Base-by-base conservation (phyloP, 2,797 vertebrate species). In the Enteromius thamalakanensis region DNA sequence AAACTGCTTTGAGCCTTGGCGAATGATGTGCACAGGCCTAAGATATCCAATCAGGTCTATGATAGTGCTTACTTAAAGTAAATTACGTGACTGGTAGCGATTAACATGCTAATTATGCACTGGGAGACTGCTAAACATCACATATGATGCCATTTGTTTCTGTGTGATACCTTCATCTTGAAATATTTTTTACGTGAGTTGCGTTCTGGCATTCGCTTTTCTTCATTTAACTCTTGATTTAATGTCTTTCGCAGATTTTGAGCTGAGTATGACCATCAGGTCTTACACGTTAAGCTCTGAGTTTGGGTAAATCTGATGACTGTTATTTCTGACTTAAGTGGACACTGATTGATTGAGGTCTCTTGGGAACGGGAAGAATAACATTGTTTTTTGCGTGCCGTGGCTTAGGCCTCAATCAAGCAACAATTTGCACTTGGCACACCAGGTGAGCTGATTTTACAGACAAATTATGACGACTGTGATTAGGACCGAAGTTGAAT, bases 1-100 rank as follows among this genome's bases (percentile, higher is more conserved):
- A 89, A 90, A 89, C 88, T 91, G 91, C 88, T 88, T 89, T 58
- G 0, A 87, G 34, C 6, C 81, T 86, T 86, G 87, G 90, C 91
- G 82, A 84, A 88, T 86, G 76, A 85, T 8, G 3, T 23, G 83
- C 81, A 12, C 60, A 37, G 88, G 90, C 90, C 88, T 87, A 85
- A 89, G 83, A 89, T 80, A 80, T 84, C 77, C 76, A 79, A 72
- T 37, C 26, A 81, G 79, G 26, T 88, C 87, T 84, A 19, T 84
- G 83, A 80, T 89, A 79, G 82, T 64, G 65, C 10, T 34, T 42
- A 53, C 15, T 80, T 69, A 19, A 32, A 17, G 32, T 69, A 71
- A 55, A 37, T 80, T 15, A 21, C 5, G 15, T 77, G 75, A 62
- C 55, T 77, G n/a, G 55, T 62, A 12, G 23, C 1, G 15, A 62